Conservation (phyloP, 2,888 invertebrate species). For the Noctua janthe region DNA sequence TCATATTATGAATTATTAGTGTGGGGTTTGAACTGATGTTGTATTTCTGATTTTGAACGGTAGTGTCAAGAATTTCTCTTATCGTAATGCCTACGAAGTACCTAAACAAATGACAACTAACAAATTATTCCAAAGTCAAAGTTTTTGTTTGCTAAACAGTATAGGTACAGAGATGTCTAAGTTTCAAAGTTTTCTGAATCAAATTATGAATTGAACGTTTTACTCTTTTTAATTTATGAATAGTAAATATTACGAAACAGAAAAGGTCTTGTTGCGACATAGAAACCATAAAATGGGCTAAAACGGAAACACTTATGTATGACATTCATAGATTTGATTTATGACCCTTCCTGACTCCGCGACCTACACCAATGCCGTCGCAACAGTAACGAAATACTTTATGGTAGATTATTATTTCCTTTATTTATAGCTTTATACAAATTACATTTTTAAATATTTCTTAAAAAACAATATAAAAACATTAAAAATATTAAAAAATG, state of each 20-base stretch:
- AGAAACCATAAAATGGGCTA: slow-evolving; percentile 19
- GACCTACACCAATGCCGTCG: slow-evolving; percentile 5
- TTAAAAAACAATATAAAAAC: too few relatives aligned
- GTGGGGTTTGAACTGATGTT: neutral
- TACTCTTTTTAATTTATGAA: neutral
- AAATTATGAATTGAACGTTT: neutral
- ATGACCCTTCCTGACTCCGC: slow-evolving; percentile 2
- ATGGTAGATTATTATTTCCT: neutral
- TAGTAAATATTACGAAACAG: slow-evolving; percentile 1
- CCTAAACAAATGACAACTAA: neutral
- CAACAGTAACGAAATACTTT: neutral
- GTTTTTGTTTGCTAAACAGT: neutral
- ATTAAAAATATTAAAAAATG: too few relatives aligned
- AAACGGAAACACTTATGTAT: slow-evolving; percentile 14
- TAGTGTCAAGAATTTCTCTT: neutral
- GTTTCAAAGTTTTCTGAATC: neutral
- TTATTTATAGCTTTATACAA: too few relatives aligned
- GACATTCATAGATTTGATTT: slow-evolving; percentile 35
- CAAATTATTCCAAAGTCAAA: neutral
- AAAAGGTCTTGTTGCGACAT: slow-evolving; percentile 27
- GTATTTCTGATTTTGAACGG: neutral
- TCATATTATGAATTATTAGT: neutral
- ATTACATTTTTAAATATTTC: too few relatives aligned
- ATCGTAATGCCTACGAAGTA: neutral
- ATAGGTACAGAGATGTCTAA: neutral